These are phyloP conservation scores for Cistogaster globosa DNA, from an alignment of 2,888 invertebrate species.

Conservation along the genomic window DNA sequence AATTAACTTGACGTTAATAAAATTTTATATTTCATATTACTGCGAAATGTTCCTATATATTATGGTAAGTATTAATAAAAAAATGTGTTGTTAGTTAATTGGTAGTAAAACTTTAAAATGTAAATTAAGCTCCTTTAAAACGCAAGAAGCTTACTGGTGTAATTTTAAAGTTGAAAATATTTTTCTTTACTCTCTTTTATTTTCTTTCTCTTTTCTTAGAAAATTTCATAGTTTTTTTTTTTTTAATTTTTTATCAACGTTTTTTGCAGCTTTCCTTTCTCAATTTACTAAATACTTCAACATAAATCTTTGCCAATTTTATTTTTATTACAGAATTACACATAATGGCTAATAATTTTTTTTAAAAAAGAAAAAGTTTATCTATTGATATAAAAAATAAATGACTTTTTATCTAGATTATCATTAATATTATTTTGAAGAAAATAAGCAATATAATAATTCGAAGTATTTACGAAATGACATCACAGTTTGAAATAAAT, in stretches of 20 bases:
- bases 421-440: slow-evolving; percentile 42
- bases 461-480: slow-evolving; percentile 48
- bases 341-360: slow-evolving; percentile 48
- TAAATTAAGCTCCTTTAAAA: no score
- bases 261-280: background rate
- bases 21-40: background rate
- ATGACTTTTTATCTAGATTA: slow-evolving; percentile 58
- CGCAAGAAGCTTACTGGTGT: no score
- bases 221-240: no score
- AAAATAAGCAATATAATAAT: slow-evolving; percentile 40
- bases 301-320: slow-evolving; percentile 49
- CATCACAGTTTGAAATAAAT: slow-evolving; percentile 64
- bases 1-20: background rate
- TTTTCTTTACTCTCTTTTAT: no score
- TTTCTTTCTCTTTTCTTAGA: no score
- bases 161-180: no score
- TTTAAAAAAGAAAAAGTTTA: slow-evolving; percentile 43
- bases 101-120: no score
- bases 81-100: background rate
- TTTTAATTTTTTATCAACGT: background rate
- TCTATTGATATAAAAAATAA: slow-evolving; percentile 30
- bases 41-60: background rate
- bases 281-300: slow-evolving; percentile 1
- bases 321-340: slow-evolving; percentile 35
- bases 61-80: background rate